These are phyloP conservation scores for Ooceraea biroi DNA, from an alignment of 1,140 invertebrate genomes.

Conservation along the genomic window DNA sequence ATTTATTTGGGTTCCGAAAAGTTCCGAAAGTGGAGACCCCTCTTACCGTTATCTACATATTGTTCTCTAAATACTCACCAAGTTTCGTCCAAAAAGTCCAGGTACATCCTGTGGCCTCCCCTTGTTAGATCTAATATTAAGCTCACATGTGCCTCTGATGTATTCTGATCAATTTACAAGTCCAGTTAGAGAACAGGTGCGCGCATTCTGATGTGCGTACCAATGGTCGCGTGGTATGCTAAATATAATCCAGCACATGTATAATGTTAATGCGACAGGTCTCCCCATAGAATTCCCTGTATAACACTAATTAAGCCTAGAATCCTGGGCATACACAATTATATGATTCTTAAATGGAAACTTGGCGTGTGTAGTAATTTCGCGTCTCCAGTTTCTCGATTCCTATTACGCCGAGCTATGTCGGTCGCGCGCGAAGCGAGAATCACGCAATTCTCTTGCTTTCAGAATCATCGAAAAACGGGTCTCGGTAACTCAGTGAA, in stretches of 20 bases:
- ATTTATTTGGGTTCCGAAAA: too few species aligned
- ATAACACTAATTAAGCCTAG: slow-evolving; percentile 36
- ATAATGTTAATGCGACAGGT: slow-evolving; percentile 49
- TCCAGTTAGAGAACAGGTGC: neutral
- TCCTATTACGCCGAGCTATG: slow-evolving; percentile 56
- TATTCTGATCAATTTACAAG: neutral
- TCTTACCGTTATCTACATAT: too few species aligned
- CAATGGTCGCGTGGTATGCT: neutral
- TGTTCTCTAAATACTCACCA: too few species aligned
- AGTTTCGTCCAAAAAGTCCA: too few species aligned
- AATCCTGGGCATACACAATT: slow-evolving; percentile 41
- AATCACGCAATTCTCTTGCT: slow-evolving; percentile 43
- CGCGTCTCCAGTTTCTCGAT: slow-evolving; percentile 44
- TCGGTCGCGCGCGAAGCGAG: slow-evolving; percentile 39
- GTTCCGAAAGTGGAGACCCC: too few species aligned
- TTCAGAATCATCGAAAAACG: slow-evolving; percentile 28
- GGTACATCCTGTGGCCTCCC: too few species aligned
- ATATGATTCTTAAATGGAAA: slow-evolving; percentile 57
- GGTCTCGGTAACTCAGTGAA: neutral
- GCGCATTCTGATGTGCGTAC: neutral
- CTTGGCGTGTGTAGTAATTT: slow-evolving; percentile 47
- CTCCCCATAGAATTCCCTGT: slow-evolving; percentile 14
- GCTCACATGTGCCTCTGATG: too few species aligned
- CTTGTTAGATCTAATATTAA: too few species aligned
- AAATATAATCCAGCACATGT: slow-evolving; percentile 33